Evolutionary conservation across 1,140 invertebrate species (phyloP), one percentile per base, ranked within the genome.

Genomic region (Drosophila ercepeae): DNA sequence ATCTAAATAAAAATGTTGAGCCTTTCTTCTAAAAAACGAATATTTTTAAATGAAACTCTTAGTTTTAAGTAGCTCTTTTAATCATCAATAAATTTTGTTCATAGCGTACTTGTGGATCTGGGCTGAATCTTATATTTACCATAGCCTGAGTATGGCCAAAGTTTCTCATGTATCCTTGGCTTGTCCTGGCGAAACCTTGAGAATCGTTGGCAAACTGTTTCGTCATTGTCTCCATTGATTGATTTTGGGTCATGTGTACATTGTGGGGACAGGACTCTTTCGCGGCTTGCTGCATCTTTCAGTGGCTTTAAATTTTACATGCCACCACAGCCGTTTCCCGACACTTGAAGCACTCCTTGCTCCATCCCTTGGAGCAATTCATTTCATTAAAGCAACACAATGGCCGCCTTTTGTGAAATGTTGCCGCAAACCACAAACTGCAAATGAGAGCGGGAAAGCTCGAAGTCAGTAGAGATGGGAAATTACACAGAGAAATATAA

Each of bases 331-430:
- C 16, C 45, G 29, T 21, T 34, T 34, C 18, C 11, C 44, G 44
- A 60, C 54, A 25, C 61, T 72, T 72, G 54, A 50, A 42, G 44
- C 36, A 55, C 55, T 63, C 41, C 59, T 53, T 58, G 32, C 39
- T 41, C 42, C 58, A 64, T 55, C 63, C 68, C 78, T 74, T 59
- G 48, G 70, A 78, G 79, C 81, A 74, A 86, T 84, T 84, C 81
- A 84, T 86, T 84, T 84, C 81, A 84, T 84, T 84, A 86, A 84
- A 86, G 81, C 68, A 84, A 76, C 67, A 84, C 79, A 81, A 84
- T 86, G 79, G 60, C 36, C 58, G 81, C 65, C 76, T 86, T 84
- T 84, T 86, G 79, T 79, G 36, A 65, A 59, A 54, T 57, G 71
- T 70, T 59, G 78, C 78, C 76, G 72, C 79, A 79, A 82, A 77